Conservation (phyloP, 2,888 invertebrate genomes). For the Arenicola marina region DNA sequence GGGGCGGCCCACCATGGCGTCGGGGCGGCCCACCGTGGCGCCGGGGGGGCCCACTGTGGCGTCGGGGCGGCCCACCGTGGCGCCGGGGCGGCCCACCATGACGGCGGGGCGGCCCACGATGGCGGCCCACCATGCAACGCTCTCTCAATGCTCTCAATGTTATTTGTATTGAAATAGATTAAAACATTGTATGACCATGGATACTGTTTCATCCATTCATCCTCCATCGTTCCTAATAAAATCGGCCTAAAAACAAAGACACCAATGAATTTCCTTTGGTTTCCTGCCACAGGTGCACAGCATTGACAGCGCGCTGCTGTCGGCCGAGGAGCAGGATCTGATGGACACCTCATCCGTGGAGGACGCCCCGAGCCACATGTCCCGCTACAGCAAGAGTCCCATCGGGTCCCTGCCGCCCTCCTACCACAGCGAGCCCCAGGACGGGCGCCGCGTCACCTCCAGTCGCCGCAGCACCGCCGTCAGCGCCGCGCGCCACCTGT, state of each 20-base stretch:
- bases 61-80: too few species aligned
- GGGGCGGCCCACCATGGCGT: too few species aligned
- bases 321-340: conserved; percentile 30
- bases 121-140: background rate
- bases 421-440: background rate
- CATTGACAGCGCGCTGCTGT: conserved; percentile 25
- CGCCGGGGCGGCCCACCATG: too few species aligned
- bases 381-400: conserved; percentile 6
- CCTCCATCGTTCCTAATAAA: background rate
- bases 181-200: too few species aligned
- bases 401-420: conserved; percentile 3
- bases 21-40: too few species aligned
- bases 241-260: background rate
- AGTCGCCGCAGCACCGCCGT: conserved; percentile 13
- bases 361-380: background rate
- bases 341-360: conserved; percentile 13
- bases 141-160: background rate
- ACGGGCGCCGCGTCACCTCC: conserved; percentile 4
- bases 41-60: too few species aligned
- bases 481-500: conserved; percentile 12
- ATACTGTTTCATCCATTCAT: too few species aligned
- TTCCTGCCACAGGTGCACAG: too few species aligned
- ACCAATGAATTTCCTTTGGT: background rate
- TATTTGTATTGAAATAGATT: too few species aligned
- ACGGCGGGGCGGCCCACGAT: background rate